A percentile compares a stretch with the other conserved stretches of the same genome.
Conservation (phyloP, 2,888 invertebrate species). For the Linyphia triangularis region DNA sequence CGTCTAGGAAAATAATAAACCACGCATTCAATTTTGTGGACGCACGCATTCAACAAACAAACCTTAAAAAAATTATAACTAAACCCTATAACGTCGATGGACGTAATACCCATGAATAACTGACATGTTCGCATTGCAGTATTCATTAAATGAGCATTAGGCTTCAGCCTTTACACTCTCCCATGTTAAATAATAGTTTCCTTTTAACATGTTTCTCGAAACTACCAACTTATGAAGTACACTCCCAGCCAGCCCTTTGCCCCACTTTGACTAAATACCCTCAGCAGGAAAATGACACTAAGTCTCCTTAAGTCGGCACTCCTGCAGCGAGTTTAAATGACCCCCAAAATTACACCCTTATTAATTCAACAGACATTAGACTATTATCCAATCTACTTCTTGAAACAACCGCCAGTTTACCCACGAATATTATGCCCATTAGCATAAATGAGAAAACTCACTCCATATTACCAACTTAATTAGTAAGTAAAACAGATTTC, state of each 20-base stretch:
- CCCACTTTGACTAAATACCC: constrained; percentile 33
- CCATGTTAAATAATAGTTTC: neutral
- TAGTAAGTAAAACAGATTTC: constrained; percentile 30
- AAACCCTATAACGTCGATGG: too few species aligned
- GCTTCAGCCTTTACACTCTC: neutral
- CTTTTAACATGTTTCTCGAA: neutral
- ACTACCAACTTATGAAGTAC: neutral
- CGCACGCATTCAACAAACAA: too few species aligned
- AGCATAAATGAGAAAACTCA: constrained; percentile 42
- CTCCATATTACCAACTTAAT: constrained; percentile 3
- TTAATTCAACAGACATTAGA: constrained; percentile 55
- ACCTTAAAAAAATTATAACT: too few species aligned
- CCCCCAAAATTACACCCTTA: constrained; percentile 54
- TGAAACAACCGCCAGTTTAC: constrained; percentile 10
- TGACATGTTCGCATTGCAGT: too few species aligned
- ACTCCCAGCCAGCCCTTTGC: constrained; percentile 1
- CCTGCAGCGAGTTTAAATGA: constrained; percentile 33
- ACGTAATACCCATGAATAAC: too few species aligned
- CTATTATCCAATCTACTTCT: constrained; percentile 24
- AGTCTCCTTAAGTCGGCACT: neutral
- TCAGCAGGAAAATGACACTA: constrained; percentile 49
- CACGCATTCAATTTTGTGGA: too few species aligned
- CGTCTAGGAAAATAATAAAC: too few species aligned
- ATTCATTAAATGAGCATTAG: neutral
- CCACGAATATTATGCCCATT: constrained; percentile 13